Conservation (phyloP, 2,113 vertebrate species). For the Malurus cyaneus region DNA sequence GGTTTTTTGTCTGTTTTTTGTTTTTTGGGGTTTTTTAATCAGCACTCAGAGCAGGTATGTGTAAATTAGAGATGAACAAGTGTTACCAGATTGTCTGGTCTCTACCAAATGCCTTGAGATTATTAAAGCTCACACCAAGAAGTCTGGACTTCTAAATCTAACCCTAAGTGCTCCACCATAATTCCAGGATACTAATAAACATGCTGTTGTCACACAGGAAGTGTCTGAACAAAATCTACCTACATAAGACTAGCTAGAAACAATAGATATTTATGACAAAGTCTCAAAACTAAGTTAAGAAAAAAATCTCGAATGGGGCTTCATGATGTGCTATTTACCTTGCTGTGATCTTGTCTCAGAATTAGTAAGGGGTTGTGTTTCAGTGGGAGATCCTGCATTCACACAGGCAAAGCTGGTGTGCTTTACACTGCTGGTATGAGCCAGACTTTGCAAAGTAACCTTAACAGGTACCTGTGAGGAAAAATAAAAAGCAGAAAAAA, state of each 20-base stretch:
- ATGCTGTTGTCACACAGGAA: not conserved
- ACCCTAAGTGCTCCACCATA: not conserved
- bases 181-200: not conserved
- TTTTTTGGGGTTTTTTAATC: not conserved
- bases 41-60: not conserved
- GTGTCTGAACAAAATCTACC: not conserved
- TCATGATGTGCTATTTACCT: not conserved
- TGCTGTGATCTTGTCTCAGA: not conserved
- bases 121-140: not conserved
- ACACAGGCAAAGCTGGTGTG: not conserved
- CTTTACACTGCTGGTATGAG: not conserved
- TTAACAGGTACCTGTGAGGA: not conserved
- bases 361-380: not conserved
- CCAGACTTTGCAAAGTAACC: not conserved
- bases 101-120: fast-evolving
- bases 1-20: not conserved
- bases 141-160: not conserved
- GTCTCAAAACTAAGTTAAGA: not conserved
- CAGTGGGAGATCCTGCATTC: not conserved
- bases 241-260: not conserved
- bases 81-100: not conserved
- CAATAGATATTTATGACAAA: not conserved
- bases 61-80: not conserved
- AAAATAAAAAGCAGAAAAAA: not conserved
- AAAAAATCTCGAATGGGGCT: not conserved